Conservation (phyloP, 2,113 vertebrate genomes). For the Corvus moneduloides region DNA sequence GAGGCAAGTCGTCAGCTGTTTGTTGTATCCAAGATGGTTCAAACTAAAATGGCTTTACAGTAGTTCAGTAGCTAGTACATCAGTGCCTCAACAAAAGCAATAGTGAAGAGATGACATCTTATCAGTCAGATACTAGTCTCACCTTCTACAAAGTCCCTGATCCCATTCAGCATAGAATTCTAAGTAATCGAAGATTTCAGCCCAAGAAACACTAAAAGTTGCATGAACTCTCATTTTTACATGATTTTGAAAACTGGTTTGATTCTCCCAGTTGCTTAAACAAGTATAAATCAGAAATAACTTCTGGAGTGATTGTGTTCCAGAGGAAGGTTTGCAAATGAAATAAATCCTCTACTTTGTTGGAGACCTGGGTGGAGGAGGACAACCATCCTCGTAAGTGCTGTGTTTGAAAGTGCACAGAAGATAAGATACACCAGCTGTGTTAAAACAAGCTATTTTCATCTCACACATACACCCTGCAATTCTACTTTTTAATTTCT, state of each 20-base stretch:
- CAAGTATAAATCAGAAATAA: neutral
- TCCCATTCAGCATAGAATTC: neutral
- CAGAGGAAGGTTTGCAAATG: neutral
- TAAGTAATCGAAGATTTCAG: neutral
- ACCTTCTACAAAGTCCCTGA: neutral
- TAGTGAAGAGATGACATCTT: neutral
- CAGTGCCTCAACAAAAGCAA: neutral
- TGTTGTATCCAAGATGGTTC: neutral
- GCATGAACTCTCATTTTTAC: neutral
- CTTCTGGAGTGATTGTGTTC: neutral
- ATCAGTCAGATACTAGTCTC: neutral
- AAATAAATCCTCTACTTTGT: neutral
- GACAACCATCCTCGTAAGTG: neutral
- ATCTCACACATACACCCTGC: slow-evolving; percentile 3
- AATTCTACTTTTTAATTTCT: slow-evolving; percentile 58
- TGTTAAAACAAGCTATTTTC: slow-evolving; percentile 41
- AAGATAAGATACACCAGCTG: slow-evolving; percentile 27
- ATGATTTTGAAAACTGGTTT: neutral
- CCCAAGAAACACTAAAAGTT: neutral
- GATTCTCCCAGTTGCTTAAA: neutral
- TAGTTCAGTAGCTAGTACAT: neutral
- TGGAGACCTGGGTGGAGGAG: neutral
- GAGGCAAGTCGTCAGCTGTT: neutral
- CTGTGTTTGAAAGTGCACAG: neutral
- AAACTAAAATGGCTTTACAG: neutral